Base-by-base conservation (phyloP, 2,113 vertebrate genomes). In the Pampusana beccarii region DNA sequence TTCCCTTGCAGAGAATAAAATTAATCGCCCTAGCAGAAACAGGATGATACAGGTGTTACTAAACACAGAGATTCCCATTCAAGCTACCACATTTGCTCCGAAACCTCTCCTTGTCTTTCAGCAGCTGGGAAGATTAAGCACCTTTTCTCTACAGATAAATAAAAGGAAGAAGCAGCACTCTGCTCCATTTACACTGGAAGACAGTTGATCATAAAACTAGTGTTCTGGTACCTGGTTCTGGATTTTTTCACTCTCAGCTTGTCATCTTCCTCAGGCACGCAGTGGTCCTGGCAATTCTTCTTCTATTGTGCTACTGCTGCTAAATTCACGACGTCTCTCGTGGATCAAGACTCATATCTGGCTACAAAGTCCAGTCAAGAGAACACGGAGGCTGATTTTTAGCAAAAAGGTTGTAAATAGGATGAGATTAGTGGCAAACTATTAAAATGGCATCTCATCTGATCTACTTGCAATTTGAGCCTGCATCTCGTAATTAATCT, bases 221-320 rank as follows among this genome's bases (percentile, higher is more conserved):
- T 95, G 93, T 90, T 95, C 92, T 95, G 88, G 34, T 93, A 86
- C 77, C 80, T 75, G 57, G 28, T 91, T 91, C 86, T 88, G 93
- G 82, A 94, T 96, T 94, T 93, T 90, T 95, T 97, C 85, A 94
- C 90, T 93, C 67, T 60, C 60, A 69, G 48, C 86, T 84, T 88
- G 91, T 96, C 95, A 93, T 78, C 65, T 92, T 92, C 48, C 26
- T 74, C 86, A 44, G 33, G 33, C 38, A 13, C 40, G 18, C 21
- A 13, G 23, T 83, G 72, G 53, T 83, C 40, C 57, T 58, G 58
- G 86, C n/a, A 78, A 71, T 93, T 80, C 80, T 88, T 92, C 82
- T 83, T 88, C 42, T 38, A n/a, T n/a, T 75, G 4, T 61, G 53
- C 44, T 82, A 1, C 24, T 58, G 29, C 61, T 91, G 72, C 88